phyloP scores from a whole-genome alignment of 2,888 invertebrate species.

The Petrolisthes manimaculis region DNA sequence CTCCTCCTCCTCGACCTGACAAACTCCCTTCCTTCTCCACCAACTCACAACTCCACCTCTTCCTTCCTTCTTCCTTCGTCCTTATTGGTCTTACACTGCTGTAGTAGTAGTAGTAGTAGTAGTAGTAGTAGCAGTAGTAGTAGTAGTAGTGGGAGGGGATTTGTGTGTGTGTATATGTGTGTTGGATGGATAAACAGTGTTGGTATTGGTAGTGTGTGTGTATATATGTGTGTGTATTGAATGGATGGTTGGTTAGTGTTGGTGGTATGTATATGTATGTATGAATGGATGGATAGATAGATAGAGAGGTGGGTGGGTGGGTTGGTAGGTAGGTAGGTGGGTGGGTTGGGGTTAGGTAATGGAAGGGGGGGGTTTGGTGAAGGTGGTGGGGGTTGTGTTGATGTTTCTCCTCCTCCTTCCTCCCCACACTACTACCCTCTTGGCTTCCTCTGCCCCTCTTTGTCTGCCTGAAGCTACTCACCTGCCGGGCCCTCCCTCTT shows the following conservation, averaged over 20 bases:
- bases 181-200: no score
- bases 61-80: no score
- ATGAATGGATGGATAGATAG: constrained; percentile 17
- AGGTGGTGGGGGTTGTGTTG: background rate
- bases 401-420: constrained; percentile 25
- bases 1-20: no score
- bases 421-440: constrained; percentile 27
- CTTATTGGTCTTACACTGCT: no score
- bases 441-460: constrained; percentile 41
- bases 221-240: no score
- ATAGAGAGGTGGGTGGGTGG: constrained; percentile 3
- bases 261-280: constrained; percentile 25
- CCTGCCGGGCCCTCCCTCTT: constrained; percentile 21
- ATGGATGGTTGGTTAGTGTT: constrained; percentile 31
- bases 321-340: constrained; percentile 29
- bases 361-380: constrained; percentile 15
- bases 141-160: no score
- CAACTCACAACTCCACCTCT: no score
- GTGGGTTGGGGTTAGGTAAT: constrained; percentile 24
- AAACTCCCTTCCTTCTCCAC: no score
- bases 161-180: no score
- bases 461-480: constrained; percentile 43
- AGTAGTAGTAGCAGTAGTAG: no score
- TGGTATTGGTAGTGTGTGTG: no score
- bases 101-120: no score